Evolutionary conservation across 2,797 vertebrate species (phyloP), one percentile per base, ranked within the genome.

Genomic region (Helicolenus hilgendorfi): DNA sequence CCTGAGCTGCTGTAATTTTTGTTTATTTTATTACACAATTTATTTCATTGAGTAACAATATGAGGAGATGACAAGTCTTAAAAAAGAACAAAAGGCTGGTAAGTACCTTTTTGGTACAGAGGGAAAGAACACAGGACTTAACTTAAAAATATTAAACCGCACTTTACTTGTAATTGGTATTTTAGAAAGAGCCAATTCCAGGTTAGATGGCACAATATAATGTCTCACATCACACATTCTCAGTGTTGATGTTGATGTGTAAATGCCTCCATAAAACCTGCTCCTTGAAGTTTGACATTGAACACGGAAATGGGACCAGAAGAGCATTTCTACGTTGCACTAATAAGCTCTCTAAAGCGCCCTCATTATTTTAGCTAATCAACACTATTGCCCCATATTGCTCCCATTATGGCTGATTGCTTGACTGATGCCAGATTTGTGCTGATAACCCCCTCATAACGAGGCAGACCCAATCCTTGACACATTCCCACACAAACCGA

Each of bases 351-450:
- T 77, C 59, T 26, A 70, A 82, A 83, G 67, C 20, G 2, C 26
- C 77, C 67, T 84, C 70, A 79, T 86, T 85, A 80, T 85, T 84
- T 87, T 13, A 73, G 29, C 69, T 90, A 77, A 90, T 89, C 83
- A 88, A 68, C 73, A 85, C 75, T 79, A 90, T 87, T 90, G 60
- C 68, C 83, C 79, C 64, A 77, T 81, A 84, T 70, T 77, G 72
- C 56, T 84, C 83, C 69, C 38, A 83, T 89, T 92, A 77, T 29
- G 31, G 31, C 63, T 79, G 70, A 87, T 87, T 90, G 86, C 90
- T 82, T 91, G 89, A 92, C 90, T 85, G 83, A 88, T 88, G 81
- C 62, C 59, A 69, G 77, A 83, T 90, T 79, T 82, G 81, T 72
- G 74, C 83, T 79, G 83, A 87, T 87, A 85, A 86, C 38, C 49